Base-by-base conservation (phyloP, 2,888 invertebrate genomes). In the Caenorhabditis afra region DNA sequence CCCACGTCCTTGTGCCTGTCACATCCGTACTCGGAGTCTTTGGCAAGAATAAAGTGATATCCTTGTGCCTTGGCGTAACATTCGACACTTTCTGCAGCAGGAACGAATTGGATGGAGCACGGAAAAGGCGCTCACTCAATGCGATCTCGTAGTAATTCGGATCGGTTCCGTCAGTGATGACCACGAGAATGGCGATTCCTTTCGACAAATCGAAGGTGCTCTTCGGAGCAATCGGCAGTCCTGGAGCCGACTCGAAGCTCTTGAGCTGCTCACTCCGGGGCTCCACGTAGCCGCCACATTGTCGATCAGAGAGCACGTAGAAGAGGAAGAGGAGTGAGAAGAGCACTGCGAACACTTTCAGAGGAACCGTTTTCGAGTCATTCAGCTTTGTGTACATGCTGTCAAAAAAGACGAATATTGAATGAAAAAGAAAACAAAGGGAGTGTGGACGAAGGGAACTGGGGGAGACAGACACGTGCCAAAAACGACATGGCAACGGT, bases 31-130 rank as follows among this genome's bases (percentile, higher is more conserved):
- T 70, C 44, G 14, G 11, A 11, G 18, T 74, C 68, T 23, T n/a
- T 35, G 0, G 57, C 65, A 0, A 74, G 45, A 16, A 73, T 49
- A 4, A 61, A 74, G 4, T 49, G 29, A 35, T 81, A 81, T 3
- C 57, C 65, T 8, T 78, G 81, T 12, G 59, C 76, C 47, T 66
- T 64, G 16, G 77, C 47, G 50, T 81, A 81, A 22, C 81, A 81
- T 14, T 66, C 44, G 1, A 78, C 49, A 10, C 76, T 67, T 16
- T 76, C 81, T 81, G 59, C 44, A 73, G 44, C 11, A 1, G 20
- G 16, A 11, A 58, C 1, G 4, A 16, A 8, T n/a, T 41, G 16
- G 12, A 45, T 18, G 14, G n/a, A n/a, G n/a, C n/a, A n/a, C 29
- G 7, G 29, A 29, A 35, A 23, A 52, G 8, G n/a, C 39, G 14